Base-by-base conservation (phyloP, 2,797 vertebrate genomes). In the Pseudopleuronectes americanus region DNA sequence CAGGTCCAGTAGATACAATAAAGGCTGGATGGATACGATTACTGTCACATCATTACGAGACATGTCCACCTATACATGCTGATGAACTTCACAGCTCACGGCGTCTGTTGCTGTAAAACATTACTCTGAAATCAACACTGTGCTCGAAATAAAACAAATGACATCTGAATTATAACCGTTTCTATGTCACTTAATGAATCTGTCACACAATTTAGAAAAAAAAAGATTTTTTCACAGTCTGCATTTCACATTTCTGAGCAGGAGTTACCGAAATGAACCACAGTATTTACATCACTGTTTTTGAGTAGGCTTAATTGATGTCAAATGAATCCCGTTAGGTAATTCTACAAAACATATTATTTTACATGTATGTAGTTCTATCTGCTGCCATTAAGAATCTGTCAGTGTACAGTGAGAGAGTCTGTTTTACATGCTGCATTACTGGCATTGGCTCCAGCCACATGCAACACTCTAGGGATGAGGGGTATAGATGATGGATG, bases 1-100 rank as follows among this genome's bases (percentile, higher is more conserved):
- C 80, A 72, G 71, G 81, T 86, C 76, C 57, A 33, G 68, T 71
- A 70, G 64, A 83, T 54, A 55, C 64, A 76, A 54, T 87, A 87
- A 90, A 81, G 84, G 52, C 38, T 1, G 49, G 49, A 22, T 0
- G 64, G 76, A 71, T 85, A 76, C 43, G 31, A 56, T 86, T 83
- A 76, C 83, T 64, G 52, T 56, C 52, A 74, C 63, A 68, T 71
- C 68, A 74, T 59, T 79, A 73, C n/a, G 3, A 16, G 8, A 9
- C 55, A 71, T 45, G 64, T 57, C 41, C 58, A 43, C 41, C 49
- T 36, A 45, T 58, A 72, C 59, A 49, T 49, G n/a, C 66, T 23
- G 54, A 77, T 74, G 66, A 64, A 71, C 45, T 24, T 31, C 55
- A 55, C 63, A 65, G 65, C 33, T 53, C 33, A 26, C 22, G 57